phyloP scores from a whole-genome alignment of 2,113 vertebrate species.

The Aphelocoma coerulescens region DNA sequence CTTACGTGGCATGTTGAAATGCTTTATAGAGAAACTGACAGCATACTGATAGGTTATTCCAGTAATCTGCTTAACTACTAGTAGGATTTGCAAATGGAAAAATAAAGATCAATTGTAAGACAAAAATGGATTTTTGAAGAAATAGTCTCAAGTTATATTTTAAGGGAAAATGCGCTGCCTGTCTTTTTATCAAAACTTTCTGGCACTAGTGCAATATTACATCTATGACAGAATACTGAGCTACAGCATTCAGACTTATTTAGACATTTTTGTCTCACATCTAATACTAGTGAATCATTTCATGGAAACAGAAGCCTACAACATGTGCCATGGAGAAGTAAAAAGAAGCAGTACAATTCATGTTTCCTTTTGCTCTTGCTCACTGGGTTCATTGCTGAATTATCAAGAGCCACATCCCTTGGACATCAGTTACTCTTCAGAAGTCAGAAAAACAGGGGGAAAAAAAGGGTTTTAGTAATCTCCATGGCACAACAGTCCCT shows the following conservation, averaged over 20 bases:
- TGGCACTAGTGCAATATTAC: background rate
- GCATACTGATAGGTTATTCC: background rate
- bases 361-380: background rate
- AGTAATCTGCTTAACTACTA: background rate
- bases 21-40: background rate
- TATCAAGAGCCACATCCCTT: background rate
- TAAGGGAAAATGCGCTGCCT: background rate
- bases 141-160: background rate
- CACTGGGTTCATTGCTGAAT: background rate
- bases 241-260: background rate
- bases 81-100: background rate
- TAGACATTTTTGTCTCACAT: background rate
- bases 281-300: background rate
- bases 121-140: background rate
- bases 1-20: background rate
- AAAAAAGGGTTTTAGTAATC: background rate
- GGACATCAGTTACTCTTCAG: background rate
- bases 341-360: background rate
- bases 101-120: background rate
- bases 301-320: background rate
- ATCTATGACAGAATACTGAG: background rate
- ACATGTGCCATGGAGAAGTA: background rate
- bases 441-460: background rate
- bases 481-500: background rate
- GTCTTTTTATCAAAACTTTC: background rate